Conservation (phyloP, 1,140 invertebrate species). For the Melanaphis sacchari region DNA sequence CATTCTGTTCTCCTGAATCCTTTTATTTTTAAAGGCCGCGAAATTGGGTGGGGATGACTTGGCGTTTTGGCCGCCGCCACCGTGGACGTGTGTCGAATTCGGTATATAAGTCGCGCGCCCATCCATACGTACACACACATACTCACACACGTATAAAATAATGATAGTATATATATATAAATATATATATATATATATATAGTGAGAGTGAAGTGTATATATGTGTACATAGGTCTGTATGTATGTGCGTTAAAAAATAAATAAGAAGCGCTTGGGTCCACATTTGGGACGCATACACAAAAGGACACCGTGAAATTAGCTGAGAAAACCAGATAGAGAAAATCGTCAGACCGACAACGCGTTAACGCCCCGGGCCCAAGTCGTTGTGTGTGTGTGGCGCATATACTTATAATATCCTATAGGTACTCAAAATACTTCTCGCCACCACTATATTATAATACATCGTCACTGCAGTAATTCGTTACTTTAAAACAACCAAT, state of each 20-base stretch:
- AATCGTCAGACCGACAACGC: background rate
- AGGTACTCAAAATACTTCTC: background rate
- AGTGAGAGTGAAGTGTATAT: background rate
- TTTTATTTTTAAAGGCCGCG: constrained; percentile 50
- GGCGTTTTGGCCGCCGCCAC: background rate
- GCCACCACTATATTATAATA: background rate
- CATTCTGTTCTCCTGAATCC: background rate
- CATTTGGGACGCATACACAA: background rate
- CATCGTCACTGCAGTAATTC: background rate
- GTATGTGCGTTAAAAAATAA: background rate
- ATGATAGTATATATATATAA: constrained; percentile 9
- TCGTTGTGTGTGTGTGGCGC: background rate
- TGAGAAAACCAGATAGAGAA: constrained; percentile 37
- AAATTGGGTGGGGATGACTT: constrained; percentile 41
- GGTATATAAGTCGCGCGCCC: background rate
- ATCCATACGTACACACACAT: background rate
- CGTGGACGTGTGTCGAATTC: constrained; percentile 38
- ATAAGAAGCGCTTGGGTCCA: background rate
- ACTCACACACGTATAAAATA: background rate
- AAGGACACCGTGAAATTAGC: constrained; percentile 34
- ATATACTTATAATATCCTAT: background rate
- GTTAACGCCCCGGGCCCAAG: background rate
- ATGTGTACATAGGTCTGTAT: background rate
- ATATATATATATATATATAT: background rate
- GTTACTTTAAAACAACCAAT: background rate